phyloP scores from a whole-genome alignment of 2,888 invertebrate genomes.

The Drosophila limbata region DNA sequence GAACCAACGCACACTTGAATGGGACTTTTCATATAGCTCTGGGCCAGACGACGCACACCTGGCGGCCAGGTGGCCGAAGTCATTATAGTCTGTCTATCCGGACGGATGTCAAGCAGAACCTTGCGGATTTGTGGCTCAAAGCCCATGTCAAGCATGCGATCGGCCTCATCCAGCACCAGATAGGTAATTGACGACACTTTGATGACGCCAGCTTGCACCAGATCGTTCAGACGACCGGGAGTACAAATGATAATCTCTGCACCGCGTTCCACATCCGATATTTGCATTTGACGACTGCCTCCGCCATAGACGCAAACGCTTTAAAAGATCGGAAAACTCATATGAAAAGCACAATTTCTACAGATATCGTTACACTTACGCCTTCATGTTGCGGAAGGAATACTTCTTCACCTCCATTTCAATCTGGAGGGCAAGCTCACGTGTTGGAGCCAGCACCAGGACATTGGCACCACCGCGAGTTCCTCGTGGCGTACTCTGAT shows the following conservation, averaged over 20 bases:
- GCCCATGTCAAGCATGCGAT: constrained; percentile 94
- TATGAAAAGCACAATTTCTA: not conserved
- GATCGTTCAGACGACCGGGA: constrained; percentile 96
- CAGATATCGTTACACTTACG: constrained; percentile 86
- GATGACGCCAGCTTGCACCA: constrained; percentile 90
- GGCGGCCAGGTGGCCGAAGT: constrained; percentile 98
- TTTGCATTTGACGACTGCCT: constrained; percentile 92
- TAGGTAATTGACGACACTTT: constrained; percentile 93
- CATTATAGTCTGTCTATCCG: constrained; percentile 98
- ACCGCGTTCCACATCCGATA: constrained; percentile 90
- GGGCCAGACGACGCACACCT: constrained; percentile 93
- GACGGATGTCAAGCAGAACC: constrained; percentile 91
- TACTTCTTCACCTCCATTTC: constrained; percentile 96
- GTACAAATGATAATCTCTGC: constrained; percentile 98
- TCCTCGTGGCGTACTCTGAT: constrained; percentile 90
- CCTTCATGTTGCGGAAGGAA: constrained; percentile 93
- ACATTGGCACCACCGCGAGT: constrained; percentile 93
- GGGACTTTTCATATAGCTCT: constrained; percentile 95
- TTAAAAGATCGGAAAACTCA: not conserved
- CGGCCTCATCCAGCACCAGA: constrained; percentile 96
- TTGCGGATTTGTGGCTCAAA: constrained; percentile 95
- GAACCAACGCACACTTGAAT: constrained; percentile 96
- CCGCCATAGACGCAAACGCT: constrained; percentile 97
- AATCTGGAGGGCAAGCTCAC: constrained; percentile 97
- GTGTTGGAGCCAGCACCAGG: constrained; percentile 95